Base-by-base conservation (phyloP, 2,113 vertebrate genomes). In the Cololabis saira region DNA sequence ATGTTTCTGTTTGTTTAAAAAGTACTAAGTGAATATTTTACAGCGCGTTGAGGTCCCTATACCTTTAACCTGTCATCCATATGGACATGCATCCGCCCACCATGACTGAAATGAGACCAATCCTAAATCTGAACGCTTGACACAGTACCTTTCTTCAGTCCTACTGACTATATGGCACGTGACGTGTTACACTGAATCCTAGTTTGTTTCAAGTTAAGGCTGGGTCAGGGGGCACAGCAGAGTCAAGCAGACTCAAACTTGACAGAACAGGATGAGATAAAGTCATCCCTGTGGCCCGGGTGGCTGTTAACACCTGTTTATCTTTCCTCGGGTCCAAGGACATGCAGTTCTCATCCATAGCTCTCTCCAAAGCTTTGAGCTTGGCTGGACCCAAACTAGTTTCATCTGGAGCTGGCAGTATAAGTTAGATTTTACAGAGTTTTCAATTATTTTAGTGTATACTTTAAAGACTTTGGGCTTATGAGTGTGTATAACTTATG, bases 291-390 rank as follows among this genome's bases (percentile, higher is more conserved):
- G 18, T 41, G 12, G 24, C 43, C 56, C 63, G 58, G 0, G 62
- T 41, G 63, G 53, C 68, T 64, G 74, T 68, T 67, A 89, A 84
- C 80, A 82, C 65, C 62, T 88, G 87, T 87, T 83, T 86, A 71
- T 59, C 51, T 74, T 87, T 92, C 74, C 55, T 27, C 70, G 52
- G 67, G 90, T 90, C 87, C 88, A 92, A 89, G 87, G 89, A 61
- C 85, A 48, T 45, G 0, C 18, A 41, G 77, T 74, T 70, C 58
- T 56, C 24, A 56, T 58, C 43, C 1, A 17, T 18, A 19, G 30
- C 41, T 55, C 58, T 61, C 49, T 71, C 21, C 1, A 18, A 27
- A 14, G 11, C 41, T 49, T 41, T 47, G 42, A 54, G 45, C 22
- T 48, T 0, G 5, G 55, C 62, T 61, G 54, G 63, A 76, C 40